Percentiles rank a stretch among this genome's conserved stretches.
These are phyloP conservation scores for Melanotaenia duboulayi DNA, from an alignment of 2,113 vertebrate genomes.

Conservation along the genomic window DNA sequence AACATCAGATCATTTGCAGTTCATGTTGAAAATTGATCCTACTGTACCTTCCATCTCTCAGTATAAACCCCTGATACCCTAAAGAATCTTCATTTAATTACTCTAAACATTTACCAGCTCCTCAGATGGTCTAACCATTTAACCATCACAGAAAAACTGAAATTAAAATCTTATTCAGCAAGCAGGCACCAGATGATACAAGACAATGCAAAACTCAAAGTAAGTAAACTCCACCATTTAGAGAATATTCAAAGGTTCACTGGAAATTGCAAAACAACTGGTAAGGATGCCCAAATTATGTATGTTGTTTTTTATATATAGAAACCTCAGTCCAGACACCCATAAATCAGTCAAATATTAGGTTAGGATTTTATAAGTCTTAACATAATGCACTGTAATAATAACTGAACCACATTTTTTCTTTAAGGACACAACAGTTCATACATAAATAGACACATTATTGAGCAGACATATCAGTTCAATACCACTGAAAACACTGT, in stretches of 20 bases:
- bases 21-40: constrained; percentile 13
- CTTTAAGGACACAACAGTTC: constrained; percentile 63
- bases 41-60: not conserved
- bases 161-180: constrained; percentile 38
- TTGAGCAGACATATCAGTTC: constrained; percentile 72
- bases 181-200: constrained; percentile 41
- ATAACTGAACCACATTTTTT: constrained; percentile 49
- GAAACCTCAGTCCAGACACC: constrained; percentile 48
- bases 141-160: constrained; percentile 10
- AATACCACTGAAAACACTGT: constrained; percentile 71
- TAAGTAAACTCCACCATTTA: constrained; percentile 66
- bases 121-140: constrained; percentile 8
- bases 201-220: constrained; percentile 45
- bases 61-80: not conserved
- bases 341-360: constrained; percentile 62
- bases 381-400: constrained; percentile 54
- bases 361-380: constrained; percentile 60
- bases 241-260: constrained; percentile 68
- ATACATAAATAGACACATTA: constrained; percentile 69
- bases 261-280: constrained; percentile 62
- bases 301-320: constrained; percentile 32
- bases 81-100: constrained; percentile 1
- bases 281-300: constrained; percentile 59
- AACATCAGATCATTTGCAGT: not conserved
- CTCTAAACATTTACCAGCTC: constrained; percentile 1